Base-by-base conservation (phyloP, 2,888 invertebrate genomes). In the Archips xylosteana region DNA sequence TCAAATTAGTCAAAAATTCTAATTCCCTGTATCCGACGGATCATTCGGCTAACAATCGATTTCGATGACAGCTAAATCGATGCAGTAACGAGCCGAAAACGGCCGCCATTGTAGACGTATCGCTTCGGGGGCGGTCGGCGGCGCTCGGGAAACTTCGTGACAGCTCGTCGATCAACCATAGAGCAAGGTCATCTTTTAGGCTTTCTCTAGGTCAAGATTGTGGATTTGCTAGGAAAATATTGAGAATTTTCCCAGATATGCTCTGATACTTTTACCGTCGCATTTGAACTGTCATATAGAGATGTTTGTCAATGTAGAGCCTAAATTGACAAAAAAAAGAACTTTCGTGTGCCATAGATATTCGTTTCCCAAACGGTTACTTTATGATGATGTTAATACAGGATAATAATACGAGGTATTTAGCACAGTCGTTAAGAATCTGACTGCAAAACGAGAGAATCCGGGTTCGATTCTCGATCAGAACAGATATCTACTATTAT, bases 141-240 rank as follows among this genome's bases (percentile, higher is more conserved):
- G 67, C 86, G 82, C 81, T 78, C 78, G 74, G 76, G 78, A 76
- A 63, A 32, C 32, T 12, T 51, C 65, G 65, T 82, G 88, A 86
- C 87, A 85, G 83, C 75, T 79, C 81, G 88, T 89, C 89, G 84
- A 86, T 89, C 89, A 89, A 79, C 80, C 79, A 87, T 87, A 87
- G 36, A 83, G 79, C 88, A 89, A 89, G 89, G 87, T 85, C 87
- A 77, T 12, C 54, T 65, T 65, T 65, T 51, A 36, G 15, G 6
- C 34, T 49, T 47, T 51, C 23, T 59, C 54, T 72, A 63, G 66
- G 61, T 71, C 66, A 65, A 65, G 51, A 47, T 63, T 45, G n/a
- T 49, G 4, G 3, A 39, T 57, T 57, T 32, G 57, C 57, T 12
- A 32, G 23, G 15, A 54, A 23, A 54, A 54, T 23, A 54, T 15